phyloP scores from a whole-genome alignment of 2,888 invertebrate species.

The Cerastis leucographa region DNA sequence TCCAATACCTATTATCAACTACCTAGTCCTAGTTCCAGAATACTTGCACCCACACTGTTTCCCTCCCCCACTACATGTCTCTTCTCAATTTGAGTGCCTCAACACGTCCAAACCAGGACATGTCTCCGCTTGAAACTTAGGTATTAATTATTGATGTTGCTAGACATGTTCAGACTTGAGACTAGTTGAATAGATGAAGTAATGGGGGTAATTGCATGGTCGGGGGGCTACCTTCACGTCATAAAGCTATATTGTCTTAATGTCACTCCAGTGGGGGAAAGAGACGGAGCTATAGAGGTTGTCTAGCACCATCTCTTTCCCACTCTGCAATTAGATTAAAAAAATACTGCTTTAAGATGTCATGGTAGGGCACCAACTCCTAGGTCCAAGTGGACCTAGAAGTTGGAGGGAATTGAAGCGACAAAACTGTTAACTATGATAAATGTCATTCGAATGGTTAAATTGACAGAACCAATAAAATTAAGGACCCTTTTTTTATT shows the following conservation, averaged over 20 bases:
- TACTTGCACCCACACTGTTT: conserved; percentile 7
- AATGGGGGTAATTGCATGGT: conserved; percentile 54
- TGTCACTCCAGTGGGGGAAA: background rate
- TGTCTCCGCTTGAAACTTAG: conserved; percentile 42
- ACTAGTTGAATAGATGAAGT: conserved; percentile 60
- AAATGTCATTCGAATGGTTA: background rate
- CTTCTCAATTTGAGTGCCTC: conserved; percentile 19
- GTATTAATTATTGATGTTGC: conserved; percentile 56
- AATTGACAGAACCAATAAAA: background rate
- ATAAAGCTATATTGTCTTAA: background rate
- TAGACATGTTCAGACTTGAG: conserved; percentile 27
- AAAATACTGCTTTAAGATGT: background rate
- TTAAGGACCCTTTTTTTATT: background rate
- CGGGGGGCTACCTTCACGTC: too few species aligned
- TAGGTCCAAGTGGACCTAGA: too few species aligned
- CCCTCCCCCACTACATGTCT: conserved; percentile 8
- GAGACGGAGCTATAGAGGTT: background rate
- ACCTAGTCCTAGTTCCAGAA: background rate
- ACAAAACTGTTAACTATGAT: background rate
- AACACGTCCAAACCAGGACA: conserved; percentile 44
- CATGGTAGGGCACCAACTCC: background rate
- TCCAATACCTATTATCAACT: conserved; percentile 3
- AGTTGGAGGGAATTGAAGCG: conserved; percentile 33
- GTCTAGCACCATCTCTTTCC: background rate
- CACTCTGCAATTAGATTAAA: background rate